Evolutionary conservation across 1,140 invertebrate species (phyloP).

Genomic region (Vanessa tameamea): DNA sequence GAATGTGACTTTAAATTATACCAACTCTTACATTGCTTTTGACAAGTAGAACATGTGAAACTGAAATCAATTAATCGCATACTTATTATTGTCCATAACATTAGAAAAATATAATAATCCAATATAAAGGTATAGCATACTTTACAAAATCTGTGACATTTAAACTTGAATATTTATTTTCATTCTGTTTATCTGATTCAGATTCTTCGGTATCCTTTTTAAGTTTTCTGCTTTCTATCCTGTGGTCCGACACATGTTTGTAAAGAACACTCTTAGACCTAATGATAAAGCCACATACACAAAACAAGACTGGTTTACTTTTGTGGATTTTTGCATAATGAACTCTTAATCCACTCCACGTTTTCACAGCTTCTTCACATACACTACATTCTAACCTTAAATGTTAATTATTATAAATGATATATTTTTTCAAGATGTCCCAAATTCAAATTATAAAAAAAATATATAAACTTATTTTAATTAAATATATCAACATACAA

Average conservation of each 20-base stretch:
- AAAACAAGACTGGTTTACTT: constrained; percentile 55
- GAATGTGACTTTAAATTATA: constrained; percentile 70
- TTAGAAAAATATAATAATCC: not conserved
- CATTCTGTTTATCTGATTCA: constrained; percentile 46
- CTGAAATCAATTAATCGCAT: constrained; percentile 47
- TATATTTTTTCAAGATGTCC: too few species aligned
- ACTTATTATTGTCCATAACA: not conserved
- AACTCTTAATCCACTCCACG: constrained; percentile 55
- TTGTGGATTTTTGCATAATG: constrained; percentile 62
- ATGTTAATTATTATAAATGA: constrained; percentile 29
- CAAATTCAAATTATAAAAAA: not conserved
- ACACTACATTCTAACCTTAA: constrained; percentile 62
- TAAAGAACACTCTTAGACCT: constrained; percentile 69
- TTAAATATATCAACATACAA: not conserved
- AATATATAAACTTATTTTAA: not conserved
- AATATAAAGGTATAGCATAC: constrained; percentile 43
- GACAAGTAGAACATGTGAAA: constrained; percentile 70
- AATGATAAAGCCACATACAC: constrained; percentile 65
- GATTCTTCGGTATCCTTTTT: constrained; percentile 48
- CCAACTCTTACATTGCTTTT: constrained; percentile 67
- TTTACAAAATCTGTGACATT: constrained; percentile 68
- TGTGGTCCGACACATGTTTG: constrained; percentile 70
- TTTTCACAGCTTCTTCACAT: constrained; percentile 56
- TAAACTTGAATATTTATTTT: constrained; percentile 53
- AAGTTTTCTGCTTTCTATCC: constrained; percentile 57